Evolutionary conservation across 1,140 invertebrate genomes (phyloP).

Genomic region (Matsumurasca onukii): DNA sequence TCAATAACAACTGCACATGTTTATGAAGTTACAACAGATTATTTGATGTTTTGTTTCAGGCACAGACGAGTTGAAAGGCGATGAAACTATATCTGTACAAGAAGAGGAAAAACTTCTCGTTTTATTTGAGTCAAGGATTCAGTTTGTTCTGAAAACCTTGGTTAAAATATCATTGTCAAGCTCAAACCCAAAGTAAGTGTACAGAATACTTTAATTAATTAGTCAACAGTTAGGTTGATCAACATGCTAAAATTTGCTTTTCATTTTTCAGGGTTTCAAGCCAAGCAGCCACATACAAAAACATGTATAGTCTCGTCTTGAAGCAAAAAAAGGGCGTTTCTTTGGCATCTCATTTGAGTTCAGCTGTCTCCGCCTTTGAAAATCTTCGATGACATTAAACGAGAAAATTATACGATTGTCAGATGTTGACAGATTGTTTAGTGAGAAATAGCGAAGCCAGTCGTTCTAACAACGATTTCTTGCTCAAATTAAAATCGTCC

Average conservation of each 20-base stretch:
- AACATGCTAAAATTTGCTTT: neutral
- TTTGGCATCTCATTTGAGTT: neutral
- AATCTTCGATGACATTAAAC: neutral
- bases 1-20: no score
- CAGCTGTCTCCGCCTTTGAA: neutral
- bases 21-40: no score
- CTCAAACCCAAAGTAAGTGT: neutral
- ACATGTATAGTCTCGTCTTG: slow-evolving; percentile 22
- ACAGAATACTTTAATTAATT: no score
- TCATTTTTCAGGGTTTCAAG: neutral
- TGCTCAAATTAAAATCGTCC: no score
- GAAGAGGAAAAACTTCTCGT: slow-evolving; percentile 31
- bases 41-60: no score
- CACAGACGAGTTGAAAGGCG: no score
- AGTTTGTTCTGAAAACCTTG: slow-evolving; percentile 31
- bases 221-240: neutral
- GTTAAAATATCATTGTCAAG: neutral
- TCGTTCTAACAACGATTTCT: no score
- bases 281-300: slow-evolving; percentile 3
- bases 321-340: neutral
- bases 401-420: no score
- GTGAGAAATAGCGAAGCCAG: no score
- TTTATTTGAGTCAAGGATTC: slow-evolving; percentile 35
- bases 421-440: no score
- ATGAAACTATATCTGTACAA: slow-evolving; percentile 14